A percentile compares a stretch with the other conserved stretches of the same genome.
phyloP scores from a whole-genome alignment of 2,888 invertebrate species.

The Elmis aenea region DNA sequence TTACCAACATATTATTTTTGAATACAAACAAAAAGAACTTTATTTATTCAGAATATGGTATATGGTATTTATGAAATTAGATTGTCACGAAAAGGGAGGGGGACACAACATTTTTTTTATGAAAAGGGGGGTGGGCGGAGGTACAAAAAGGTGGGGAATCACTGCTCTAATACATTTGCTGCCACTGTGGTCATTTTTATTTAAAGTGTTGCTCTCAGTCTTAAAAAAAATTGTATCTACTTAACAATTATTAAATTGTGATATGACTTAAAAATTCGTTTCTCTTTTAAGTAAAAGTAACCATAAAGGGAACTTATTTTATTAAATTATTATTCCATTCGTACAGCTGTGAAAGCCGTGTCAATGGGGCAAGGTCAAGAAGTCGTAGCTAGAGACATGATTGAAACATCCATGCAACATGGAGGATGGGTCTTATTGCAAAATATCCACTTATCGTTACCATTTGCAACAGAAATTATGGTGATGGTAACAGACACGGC shows the following conservation, averaged over 20 bases:
- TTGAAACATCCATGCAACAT: slow-evolving; percentile 42
- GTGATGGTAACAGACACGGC: slow-evolving; percentile 83
- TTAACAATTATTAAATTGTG: too few relatives aligned
- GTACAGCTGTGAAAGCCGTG: slow-evolving; percentile 77
- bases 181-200: neutral
- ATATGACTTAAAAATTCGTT: too few relatives aligned
- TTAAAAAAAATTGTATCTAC: neutral
- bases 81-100: too few relatives aligned
- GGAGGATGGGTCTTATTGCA: slow-evolving; percentile 94
- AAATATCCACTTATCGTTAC: slow-evolving; percentile 92
- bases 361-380: slow-evolving; percentile 99
- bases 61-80: too few relatives aligned
- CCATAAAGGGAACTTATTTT: neutral
- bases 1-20: too few relatives aligned
- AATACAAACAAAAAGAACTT: too few relatives aligned
- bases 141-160: too few relatives aligned
- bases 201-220: neutral
- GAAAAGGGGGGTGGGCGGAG: too few relatives aligned
- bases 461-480: slow-evolving; percentile 90
- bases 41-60: too few relatives aligned
- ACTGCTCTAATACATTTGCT: neutral
- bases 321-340: too few relatives aligned
- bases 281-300: too few relatives aligned
- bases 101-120: too few relatives aligned
- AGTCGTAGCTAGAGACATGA: slow-evolving; percentile 46